A percentile compares a stretch with the other conserved stretches of the same genome.
Conservation (phyloP, 2,888 invertebrate species). For the Graphium colonna region DNA sequence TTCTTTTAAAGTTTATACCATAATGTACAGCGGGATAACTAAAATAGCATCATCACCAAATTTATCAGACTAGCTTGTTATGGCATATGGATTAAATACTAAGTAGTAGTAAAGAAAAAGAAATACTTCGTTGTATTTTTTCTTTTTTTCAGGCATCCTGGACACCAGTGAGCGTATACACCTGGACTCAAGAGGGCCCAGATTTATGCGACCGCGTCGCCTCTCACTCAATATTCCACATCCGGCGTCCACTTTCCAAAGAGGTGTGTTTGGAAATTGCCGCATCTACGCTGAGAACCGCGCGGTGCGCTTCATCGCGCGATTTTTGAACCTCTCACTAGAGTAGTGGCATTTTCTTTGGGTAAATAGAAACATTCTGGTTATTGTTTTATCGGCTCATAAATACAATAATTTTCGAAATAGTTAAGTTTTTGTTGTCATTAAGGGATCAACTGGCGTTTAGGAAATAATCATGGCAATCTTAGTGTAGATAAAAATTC, state of each 20-base stretch:
- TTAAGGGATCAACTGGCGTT: too few species aligned
- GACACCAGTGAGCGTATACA: constrained; percentile 40
- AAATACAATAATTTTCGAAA: too few species aligned
- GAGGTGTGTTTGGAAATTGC: constrained; percentile 51
- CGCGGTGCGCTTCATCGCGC: constrained; percentile 10
- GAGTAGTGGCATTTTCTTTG: constrained; percentile 8
- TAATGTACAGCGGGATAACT: too few species aligned
- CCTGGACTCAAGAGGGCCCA: constrained; percentile 36
- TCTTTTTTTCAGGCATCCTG: constrained; percentile 22
- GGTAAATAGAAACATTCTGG: constrained; percentile 5
- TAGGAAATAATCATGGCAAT: too few species aligned
- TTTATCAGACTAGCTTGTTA: too few species aligned
- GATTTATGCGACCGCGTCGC: constrained; percentile 51
- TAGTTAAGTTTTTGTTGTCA: too few species aligned
- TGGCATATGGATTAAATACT: too few species aligned
- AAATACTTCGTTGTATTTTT: constrained; percentile 14
- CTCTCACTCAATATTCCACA: constrained; percentile 46
- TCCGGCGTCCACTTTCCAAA: constrained; percentile 59
- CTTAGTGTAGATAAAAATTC: too few species aligned
- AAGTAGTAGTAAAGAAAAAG: too few species aligned
- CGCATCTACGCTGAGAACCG: constrained; percentile 38
- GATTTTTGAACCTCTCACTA: constrained; percentile 14
- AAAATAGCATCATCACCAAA: too few species aligned
- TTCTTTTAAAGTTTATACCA: too few species aligned
- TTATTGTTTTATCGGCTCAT: too few species aligned